These are phyloP conservation scores for Cepphus grylle DNA, from an alignment of 2,113 vertebrate genomes.

Conservation along the genomic window DNA sequence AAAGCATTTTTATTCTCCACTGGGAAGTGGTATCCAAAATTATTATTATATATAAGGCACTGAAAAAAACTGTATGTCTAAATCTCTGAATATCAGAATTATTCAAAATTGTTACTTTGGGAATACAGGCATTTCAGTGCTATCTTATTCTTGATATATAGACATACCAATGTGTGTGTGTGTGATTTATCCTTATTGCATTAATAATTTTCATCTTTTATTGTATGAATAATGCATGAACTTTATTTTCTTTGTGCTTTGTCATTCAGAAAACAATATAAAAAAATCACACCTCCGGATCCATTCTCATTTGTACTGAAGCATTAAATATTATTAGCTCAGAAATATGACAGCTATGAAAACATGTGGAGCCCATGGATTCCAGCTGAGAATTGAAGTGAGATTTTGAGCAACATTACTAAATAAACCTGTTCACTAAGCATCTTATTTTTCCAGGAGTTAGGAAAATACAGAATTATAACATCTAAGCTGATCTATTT, in stretches of 20 bases:
- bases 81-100: neutral
- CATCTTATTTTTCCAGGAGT: neutral
- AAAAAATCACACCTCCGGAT: neutral
- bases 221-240: neutral
- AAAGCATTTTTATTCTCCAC: neutral
- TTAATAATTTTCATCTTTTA: neutral
- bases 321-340: neutral
- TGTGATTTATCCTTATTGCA: neutral
- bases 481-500: neutral
- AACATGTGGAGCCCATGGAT: neutral
- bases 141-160: neutral
- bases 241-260: neutral
- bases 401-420: neutral
- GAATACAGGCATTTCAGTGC: neutral
- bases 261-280: constrained; percentile 8
- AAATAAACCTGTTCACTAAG: neutral
- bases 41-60: neutral
- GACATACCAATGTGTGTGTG: neutral
- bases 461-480: neutral
- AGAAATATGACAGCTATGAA: neutral
- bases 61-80: neutral
- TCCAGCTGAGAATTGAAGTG: neutral
- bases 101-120: neutral
- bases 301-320: neutral
- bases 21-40: neutral